Evolutionary conservation across 2,797 vertebrate genomes (phyloP), one percentile per base, ranked within the genome.

Genomic region (Eulemur coronatus): DNA sequence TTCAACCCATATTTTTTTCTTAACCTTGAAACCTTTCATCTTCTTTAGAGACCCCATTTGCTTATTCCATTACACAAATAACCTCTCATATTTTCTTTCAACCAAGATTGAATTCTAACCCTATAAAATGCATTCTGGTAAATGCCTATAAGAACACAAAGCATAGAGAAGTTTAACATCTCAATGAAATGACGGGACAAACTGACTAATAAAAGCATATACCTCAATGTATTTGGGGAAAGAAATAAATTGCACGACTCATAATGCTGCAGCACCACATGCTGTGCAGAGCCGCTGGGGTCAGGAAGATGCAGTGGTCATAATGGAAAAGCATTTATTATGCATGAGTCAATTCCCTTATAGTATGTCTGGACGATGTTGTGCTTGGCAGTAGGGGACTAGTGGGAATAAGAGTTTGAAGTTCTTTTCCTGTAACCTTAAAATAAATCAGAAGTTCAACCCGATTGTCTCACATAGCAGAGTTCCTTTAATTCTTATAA

Each of bases 321-420:
- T 65, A 79, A 95, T 96, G 80, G 82, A 95, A 96, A 88, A 46
- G 22, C 55, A 73, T 81, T 95, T 92, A 81, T 94, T 96, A 95
- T 95, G 84, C 87, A 95, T 81, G 87, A 94, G 48, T 90, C 92
- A 90, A 1, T 95, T 95, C 76, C 67, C 87, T 95, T 48, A 38
- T 0, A 11, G 63, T 88, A 48, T 89, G 35, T 84, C 84, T 95
- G 61, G 81, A 94, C 93, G 80, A 81, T n/a, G 20, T 92, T 94
- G 59, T 84, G 41, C 80, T 97, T 63, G 59, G 38, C 61, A 92
- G 35, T 93, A 69, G 38, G 81, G 43, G 22, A 41, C 84, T 94
- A 73, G 75, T 89, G 89, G 84, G 84, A 93, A 81, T 79, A 46
- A 50, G 65, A 89, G 59, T 90, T 92, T 84, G 88, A 94, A 69